These are phyloP conservation scores for Emmelina monodactyla DNA, from an alignment of 2,888 invertebrate genomes.

Conservation along the genomic window DNA sequence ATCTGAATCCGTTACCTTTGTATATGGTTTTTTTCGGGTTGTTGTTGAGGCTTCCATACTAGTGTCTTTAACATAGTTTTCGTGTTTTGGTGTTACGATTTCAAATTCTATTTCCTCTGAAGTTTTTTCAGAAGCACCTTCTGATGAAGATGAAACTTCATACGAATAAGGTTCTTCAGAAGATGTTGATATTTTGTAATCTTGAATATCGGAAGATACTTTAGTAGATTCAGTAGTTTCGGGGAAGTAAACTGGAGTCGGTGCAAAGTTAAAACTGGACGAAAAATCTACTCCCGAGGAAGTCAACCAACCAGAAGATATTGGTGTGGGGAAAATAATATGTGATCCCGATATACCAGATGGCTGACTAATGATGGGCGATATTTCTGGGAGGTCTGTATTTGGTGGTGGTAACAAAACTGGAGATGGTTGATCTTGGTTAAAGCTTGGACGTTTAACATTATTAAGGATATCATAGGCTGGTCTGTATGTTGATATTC, in stretches of 20 bases:
- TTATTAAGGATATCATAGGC: conserved; percentile 40
- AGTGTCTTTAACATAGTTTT: conserved; percentile 20
- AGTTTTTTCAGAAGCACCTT: conserved; percentile 23
- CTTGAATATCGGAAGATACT: conserved; percentile 24
- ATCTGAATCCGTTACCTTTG: conserved; percentile 20
- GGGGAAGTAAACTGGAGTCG: conserved; percentile 40
- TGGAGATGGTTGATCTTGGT: conserved; percentile 46
- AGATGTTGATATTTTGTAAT: conserved; percentile 22
- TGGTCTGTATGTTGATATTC: conserved; percentile 53
- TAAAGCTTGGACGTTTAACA: conserved; percentile 38
- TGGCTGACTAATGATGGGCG: conserved; percentile 24
- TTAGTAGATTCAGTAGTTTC: conserved; percentile 25
- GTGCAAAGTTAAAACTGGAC: conserved; percentile 44
- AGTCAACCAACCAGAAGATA: conserved; percentile 53
- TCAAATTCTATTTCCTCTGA: conserved; percentile 26
- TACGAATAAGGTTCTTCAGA: conserved; percentile 34
- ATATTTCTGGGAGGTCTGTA: conserved; percentile 28
- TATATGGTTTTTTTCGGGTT: conserved; percentile 21
- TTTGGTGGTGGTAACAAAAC: conserved; percentile 45
- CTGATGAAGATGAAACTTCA: conserved; percentile 35
- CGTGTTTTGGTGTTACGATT: conserved; percentile 16
- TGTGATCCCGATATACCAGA: conserved; percentile 24
- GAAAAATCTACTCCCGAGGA: conserved; percentile 51
- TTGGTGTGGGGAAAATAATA: conserved; percentile 48
- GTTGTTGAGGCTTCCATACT: conserved; percentile 23